A percentile compares a stretch with the other conserved stretches of the same genome.
These are phyloP conservation scores for Drepana arcuata DNA, from an alignment of 1,140 invertebrate species.

Conservation along the genomic window DNA sequence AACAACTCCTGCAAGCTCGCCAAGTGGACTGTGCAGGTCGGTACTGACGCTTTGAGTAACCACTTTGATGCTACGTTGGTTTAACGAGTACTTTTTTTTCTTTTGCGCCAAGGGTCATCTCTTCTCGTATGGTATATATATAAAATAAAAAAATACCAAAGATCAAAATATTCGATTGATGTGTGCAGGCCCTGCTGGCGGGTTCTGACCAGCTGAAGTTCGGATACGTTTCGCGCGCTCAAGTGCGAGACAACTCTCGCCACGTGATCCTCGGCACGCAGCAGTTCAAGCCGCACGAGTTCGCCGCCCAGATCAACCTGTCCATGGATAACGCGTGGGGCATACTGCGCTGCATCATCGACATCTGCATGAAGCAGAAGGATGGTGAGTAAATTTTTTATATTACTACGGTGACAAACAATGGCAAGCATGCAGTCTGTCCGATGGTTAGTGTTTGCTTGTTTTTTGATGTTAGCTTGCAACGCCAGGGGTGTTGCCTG, in stretches of 20 bases:
- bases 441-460: neutral
- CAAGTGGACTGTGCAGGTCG: conserved; percentile 96
- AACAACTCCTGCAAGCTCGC: conserved; percentile 99
- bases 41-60: conserved; percentile 1
- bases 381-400: conserved; percentile 80
- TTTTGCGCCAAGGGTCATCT: too few relatives aligned
- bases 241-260: conserved; percentile 93
- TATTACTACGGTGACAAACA: neutral
- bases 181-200: conserved; percentile 86
- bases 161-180: neutral
- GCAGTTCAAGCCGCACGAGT: conserved; percentile 98
- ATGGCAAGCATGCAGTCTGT: neutral
- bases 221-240: conserved; percentile 96
- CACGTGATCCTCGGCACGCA: conserved; percentile 99
- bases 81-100: too few relatives aligned
- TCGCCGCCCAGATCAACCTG: conserved; percentile 98
- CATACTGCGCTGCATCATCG: conserved; percentile 97
- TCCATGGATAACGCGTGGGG: conserved; percentile 99
- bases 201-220: conserved; percentile 99
- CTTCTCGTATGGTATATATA: too few relatives aligned
- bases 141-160: too few relatives aligned
- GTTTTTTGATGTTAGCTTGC: too few relatives aligned
- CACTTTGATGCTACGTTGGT: too few relatives aligned
- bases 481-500: too few relatives aligned
- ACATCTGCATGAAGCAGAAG: conserved; percentile 97